Evolutionary conservation across 1,140 invertebrate genomes (phyloP), one percentile per base, ranked within the genome.

Genomic region (Zaprionus davidi): DNA sequence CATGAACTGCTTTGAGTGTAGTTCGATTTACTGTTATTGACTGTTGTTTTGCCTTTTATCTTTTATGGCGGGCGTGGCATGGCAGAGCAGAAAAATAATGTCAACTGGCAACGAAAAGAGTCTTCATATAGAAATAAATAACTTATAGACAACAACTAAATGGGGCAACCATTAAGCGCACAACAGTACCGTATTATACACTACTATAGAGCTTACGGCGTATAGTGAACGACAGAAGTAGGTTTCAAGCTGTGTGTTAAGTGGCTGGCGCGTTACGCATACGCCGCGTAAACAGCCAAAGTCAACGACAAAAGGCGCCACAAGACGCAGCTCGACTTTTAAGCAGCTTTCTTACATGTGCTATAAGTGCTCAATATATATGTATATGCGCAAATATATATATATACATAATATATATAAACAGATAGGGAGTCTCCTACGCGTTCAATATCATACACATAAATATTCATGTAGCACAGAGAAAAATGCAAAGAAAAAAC

Each of bases 71-170:
- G 74, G 73, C 78, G 80, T 80, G 77, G 73, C 67, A 36, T 80
- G 77, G 73, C 67, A 36, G 36, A 56, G 28, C 71, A 53, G 36
- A 81, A 77, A 75, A 80, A 72, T 74, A 88, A 88, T 88, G 68
- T 80, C 81, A 60, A 67, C 73, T 69, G 80, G 44, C 51, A 75
- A 65, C 53, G 76, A 63, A 34, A 34, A 63, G 65, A 81, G 74
- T 59, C 71, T 71, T 67, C 20, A 51, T 84, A 83, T 73, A 81
- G 80, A 76, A 83, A 83, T 88, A 87, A 87, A 88, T 79, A 90
- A 79, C 81, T 83, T 88, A 84, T 81, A 79, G 84, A 79, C 81
- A 81, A 79, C 81, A 84, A 83, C 84, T 72, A 82, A 82, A 77
- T 57, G 44, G 64, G 44, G 69, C 38, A 67, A 68, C 82, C 79